Evolutionary conservation across 2,888 invertebrate species (phyloP), one percentile per base, ranked within the genome.

Genomic region (Gastracanthus pulcherrimus): DNA sequence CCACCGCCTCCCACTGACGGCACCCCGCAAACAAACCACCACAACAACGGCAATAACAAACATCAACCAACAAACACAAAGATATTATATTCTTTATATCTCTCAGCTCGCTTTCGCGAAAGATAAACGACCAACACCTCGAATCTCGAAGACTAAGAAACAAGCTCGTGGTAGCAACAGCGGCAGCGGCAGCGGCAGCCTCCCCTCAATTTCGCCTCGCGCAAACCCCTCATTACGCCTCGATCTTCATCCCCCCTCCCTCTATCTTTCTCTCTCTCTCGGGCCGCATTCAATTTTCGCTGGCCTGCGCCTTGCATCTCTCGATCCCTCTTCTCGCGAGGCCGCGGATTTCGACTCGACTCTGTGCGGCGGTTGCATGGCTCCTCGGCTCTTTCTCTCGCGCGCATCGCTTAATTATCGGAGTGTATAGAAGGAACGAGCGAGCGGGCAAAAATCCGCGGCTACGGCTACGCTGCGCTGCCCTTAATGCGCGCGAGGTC

Each of bases 391-490:
- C 55, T 67, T 60, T 80, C 74, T 19, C 34, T 36, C 64, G 60
- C 60, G 58, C 51, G 84, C 82, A 85, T 85, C 85, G 82, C 84
- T 86, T 87, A 87, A 88, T 88, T 87, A 87, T 86, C 86, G 81
- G 83, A 79, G 79, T n/a, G n/a, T n/a, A n/a, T n/a, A n/a, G n/a
- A n/a, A n/a, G n/a, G n/a, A n/a, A n/a, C n/a, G n/a, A n/a, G 82
- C 78, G 84, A 29, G 26, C n/a, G 51, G 11, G 79, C 70, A 69
- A 77, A 82, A 80, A 80, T 83, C 80, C 80, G 82, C 83, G 82
- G 69, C 76, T 60, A 67, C 69, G 79, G 67, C 71, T 79, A 75
- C 66, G n/a, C 34, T 79, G 34, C 23, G 58, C 55, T 81, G 82
- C 82, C 81, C 72, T 77, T 82, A 69, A 76, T 79, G 80, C 77